Percentiles rank a stretch among this genome's conserved stretches.
phyloP scores from a whole-genome alignment of 2,113 vertebrate genomes.

The Monarcha castaneiventris region DNA sequence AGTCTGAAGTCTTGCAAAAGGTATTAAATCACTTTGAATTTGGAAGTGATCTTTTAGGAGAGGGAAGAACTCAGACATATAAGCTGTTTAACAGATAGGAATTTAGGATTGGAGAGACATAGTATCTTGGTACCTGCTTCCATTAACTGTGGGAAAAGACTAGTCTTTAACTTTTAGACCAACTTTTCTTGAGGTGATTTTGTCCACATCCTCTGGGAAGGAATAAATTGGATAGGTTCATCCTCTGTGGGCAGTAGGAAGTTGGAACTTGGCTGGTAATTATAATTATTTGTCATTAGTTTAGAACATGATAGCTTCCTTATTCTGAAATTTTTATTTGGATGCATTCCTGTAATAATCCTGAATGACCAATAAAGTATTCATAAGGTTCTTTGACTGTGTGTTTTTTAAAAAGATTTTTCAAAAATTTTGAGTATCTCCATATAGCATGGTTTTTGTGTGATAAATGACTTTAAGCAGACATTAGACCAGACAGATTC shows the following conservation, averaged over 20 bases:
- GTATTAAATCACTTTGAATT: neutral
- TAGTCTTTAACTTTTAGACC: neutral
- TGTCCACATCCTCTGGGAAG: neutral
- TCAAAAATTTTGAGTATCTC: neutral
- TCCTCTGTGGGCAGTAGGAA: neutral
- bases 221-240: neutral
- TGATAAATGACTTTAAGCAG: neutral
- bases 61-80: neutral
- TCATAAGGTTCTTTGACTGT: neutral
- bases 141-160: neutral
- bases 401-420: neutral
- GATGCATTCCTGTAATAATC: neutral
- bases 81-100: neutral
- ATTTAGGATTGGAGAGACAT: neutral
- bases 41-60: neutral
- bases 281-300: neutral
- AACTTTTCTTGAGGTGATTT: neutral
- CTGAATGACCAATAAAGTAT: neutral
- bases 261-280: neutral
- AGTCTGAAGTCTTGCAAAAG: neutral
- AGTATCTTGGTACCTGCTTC: neutral
- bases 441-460: neutral
- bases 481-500: conserved; percentile 4
- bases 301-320: neutral
- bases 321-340: neutral